Evolutionary conservation across 2,888 invertebrate genomes (phyloP).

Genomic region (Lingula anatina): DNA sequence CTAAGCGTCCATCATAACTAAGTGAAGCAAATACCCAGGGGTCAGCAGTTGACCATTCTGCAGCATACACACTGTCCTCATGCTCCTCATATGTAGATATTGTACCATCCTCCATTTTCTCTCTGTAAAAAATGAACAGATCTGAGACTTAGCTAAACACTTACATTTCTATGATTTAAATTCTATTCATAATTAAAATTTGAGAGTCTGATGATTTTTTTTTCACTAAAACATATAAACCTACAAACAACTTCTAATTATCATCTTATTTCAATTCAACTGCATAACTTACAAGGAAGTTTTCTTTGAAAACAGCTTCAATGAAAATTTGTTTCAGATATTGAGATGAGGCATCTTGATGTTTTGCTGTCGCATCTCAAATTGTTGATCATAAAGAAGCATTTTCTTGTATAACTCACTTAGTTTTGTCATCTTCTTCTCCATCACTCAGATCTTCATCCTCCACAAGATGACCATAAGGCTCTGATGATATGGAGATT

Average conservation of each 20-base stretch:
- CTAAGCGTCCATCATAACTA: conserved; percentile 92
- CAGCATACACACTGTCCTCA: conserved; percentile 95
- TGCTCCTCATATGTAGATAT: conserved; percentile 92
- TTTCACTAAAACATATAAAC: not conserved
- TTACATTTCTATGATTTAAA: conserved; percentile 27
- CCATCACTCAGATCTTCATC: conserved; percentile 46
- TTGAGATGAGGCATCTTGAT: no score
- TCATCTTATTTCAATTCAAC: no score
- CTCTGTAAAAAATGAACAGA: conserved; percentile 15
- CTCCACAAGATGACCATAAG: conserved; percentile 59
- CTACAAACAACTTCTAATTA: not conserved
- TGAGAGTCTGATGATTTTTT: no score
- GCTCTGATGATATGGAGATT: conserved; percentile 81
- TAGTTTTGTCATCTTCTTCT: conserved; percentile 41
- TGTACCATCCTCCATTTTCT: conserved; percentile 71
- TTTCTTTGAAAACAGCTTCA: no score
- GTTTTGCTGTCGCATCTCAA: no score
- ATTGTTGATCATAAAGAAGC: no score
- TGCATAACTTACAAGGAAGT: no score
- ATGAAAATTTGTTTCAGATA: no score
- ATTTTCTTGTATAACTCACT: no score
- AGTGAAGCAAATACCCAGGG: conserved; percentile 99
- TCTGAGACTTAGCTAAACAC: not conserved
- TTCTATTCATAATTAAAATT: not conserved
- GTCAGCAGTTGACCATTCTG: conserved; percentile 95